phyloP scores from a whole-genome alignment of 1,140 invertebrate species.

The Protaetia brevitarsis region DNA sequence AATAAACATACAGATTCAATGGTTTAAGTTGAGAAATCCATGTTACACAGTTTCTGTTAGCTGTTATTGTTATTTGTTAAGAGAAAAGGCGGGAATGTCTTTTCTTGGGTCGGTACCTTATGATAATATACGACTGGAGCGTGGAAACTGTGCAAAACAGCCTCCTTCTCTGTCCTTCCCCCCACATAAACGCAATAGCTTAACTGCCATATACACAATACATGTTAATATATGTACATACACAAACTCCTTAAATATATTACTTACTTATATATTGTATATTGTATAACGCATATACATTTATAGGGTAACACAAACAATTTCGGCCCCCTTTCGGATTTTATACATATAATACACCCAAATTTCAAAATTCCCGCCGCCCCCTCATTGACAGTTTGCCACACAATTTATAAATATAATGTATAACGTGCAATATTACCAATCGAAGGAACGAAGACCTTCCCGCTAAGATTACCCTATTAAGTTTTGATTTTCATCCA shows the following conservation, averaged over 20 bases:
- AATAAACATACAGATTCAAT: slow-evolving; percentile 48
- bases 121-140: neutral
- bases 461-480: slow-evolving; percentile 32
- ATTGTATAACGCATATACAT: neutral
- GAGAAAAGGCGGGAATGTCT: slow-evolving; percentile 14
- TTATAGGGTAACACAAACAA: slow-evolving; percentile 6
- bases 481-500: slow-evolving; percentile 45
- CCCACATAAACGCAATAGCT: slow-evolving; percentile 21
- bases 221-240: slow-evolving; percentile 25
- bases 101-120: slow-evolving; percentile 8
- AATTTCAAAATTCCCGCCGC: slow-evolving; percentile 42
- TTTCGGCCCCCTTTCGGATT: slow-evolving; percentile 14
- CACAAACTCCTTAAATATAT: slow-evolving; percentile 16
- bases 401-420: neutral
- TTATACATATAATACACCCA: slow-evolving; percentile 7
- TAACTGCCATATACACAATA: slow-evolving; percentile 5
- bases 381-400: slow-evolving; percentile 31
- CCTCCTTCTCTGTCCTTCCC: slow-evolving; percentile 22
- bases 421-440: slow-evolving; percentile 30
- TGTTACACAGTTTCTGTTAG: slow-evolving; percentile 47
- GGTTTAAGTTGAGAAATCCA: slow-evolving; percentile 46
- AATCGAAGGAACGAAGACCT: slow-evolving; percentile 18
- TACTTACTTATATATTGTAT: too few species aligned
- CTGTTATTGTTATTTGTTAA: slow-evolving; percentile 49
- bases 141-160: too few species aligned